Evolutionary conservation across 2,113 vertebrate species (phyloP).

Genomic region (Tonatia bakeri): DNA sequence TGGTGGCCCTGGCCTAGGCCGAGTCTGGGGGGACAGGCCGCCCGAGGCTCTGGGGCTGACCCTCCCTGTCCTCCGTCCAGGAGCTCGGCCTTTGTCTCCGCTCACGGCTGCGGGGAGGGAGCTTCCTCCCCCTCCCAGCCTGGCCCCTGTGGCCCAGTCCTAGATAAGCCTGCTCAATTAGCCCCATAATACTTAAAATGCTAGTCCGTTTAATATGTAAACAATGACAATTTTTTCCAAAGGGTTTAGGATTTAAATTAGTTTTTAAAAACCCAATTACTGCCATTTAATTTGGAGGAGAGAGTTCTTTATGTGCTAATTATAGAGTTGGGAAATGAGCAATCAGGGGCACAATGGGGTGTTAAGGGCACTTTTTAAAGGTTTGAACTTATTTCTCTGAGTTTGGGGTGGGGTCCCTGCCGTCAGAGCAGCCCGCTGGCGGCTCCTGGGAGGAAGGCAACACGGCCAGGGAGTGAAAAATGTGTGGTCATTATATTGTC

Average conservation of each 20-base stretch:
- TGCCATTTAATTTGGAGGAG: constrained; percentile 69
- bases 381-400: constrained; percentile 48
- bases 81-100: neutral
- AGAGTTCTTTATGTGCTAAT: constrained; percentile 74
- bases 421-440: neutral
- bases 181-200: constrained; percentile 64
- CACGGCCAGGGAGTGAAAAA: accelerated
- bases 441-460: neutral
- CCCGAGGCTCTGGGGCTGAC: neutral
- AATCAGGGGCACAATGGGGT: constrained; percentile 53
- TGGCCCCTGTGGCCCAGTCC: neutral
- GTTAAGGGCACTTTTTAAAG: constrained; percentile 49
- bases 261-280: constrained; percentile 76
- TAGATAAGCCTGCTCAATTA: constrained; percentile 65
- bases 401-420: constrained; percentile 27
- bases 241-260: constrained; percentile 74
- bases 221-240: constrained; percentile 73
- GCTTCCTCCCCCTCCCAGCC: neutral
- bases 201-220: constrained; percentile 64
- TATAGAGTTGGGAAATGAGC: constrained; percentile 63
- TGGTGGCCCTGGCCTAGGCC: neutral
- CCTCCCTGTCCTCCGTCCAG: no score
- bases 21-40: neutral
- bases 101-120: neutral
- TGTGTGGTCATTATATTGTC: neutral